Conservation (phyloP, 53 echinoderm and acorn worm species). For the Stichopus horrens region DNA sequence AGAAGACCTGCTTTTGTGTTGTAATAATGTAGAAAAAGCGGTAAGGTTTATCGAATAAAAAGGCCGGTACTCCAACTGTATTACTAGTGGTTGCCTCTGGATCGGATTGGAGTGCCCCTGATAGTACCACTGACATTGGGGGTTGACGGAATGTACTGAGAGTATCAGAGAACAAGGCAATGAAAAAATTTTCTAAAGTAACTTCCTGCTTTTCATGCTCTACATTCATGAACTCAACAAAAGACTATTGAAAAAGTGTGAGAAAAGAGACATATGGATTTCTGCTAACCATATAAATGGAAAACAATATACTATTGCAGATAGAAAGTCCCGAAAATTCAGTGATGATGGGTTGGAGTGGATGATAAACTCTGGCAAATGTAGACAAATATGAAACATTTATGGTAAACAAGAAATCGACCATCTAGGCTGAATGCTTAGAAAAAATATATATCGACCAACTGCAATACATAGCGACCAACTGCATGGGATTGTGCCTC, state of each 20-base stretch:
- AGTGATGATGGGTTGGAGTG: conserved; percentile 52
- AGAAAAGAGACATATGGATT: conserved; percentile 42
- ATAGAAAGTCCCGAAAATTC: conserved; percentile 54
- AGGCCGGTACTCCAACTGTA: background rate
- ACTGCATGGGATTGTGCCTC: too few species aligned
- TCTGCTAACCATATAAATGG: conserved; percentile 55
- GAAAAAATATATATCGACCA: conserved; percentile 35
- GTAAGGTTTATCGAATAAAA: too few species aligned
- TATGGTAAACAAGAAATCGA: conserved; percentile 54
- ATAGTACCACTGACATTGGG: conserved; percentile 26
- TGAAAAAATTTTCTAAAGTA: conserved; percentile 63
- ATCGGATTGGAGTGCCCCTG: conserved; percentile 59
- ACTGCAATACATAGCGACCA: conserved; percentile 51
- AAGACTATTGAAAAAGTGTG: conserved; percentile 56
- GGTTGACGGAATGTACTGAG: conserved; percentile 55
- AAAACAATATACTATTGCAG: conserved; percentile 43
- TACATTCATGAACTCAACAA: background rate
- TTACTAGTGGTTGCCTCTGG: background rate
- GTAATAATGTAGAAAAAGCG: too few species aligned
- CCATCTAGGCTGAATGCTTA: conserved; percentile 58
- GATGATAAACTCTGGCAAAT: conserved; percentile 45
- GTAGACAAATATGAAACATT: background rate
- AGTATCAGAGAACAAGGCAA: background rate
- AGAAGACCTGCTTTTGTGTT: too few species aligned
- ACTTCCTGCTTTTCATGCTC: conserved; percentile 46